Evolutionary conservation across 2,113 vertebrate genomes (phyloP), one percentile per base, ranked within the genome.

Genomic region (Phasianus colchicus): DNA sequence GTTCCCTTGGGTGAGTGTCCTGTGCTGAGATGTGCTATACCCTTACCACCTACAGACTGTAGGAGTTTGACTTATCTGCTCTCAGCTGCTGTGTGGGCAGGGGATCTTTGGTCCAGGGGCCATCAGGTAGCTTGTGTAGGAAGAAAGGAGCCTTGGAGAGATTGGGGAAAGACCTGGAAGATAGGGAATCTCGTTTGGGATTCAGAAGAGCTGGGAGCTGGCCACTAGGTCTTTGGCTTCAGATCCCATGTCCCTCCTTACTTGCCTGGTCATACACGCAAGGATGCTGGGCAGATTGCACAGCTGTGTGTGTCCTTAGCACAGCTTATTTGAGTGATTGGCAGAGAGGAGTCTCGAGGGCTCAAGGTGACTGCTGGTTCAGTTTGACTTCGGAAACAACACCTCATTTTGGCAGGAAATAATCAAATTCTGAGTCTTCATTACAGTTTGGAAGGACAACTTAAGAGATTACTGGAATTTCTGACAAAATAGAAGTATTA

Each of bases 1-100:
- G 20, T 38, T 80, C 60, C 73, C 64, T 48, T 38, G 17, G 50
- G 36, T 0, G 10, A 69, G 34, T 57, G 55, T 5, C 24, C 17
- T 55, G 8, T 60, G 32, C 57, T 73, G 34, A 52, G 29, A 13
- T 54, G 40, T 74, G 10, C 21, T 63, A 20, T 14, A 14, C 8
- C 40, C n/a, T 77, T 61, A 52, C 8, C 1, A 1, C 76, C n/a
- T 48, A 10, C 1, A 1, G 18, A 36, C 10, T 1, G 0, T 86
- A 40, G 40, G 15, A 57, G 29, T 76, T 79, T 0, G 5, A 15
- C 24, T 50, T 17, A 8, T 4, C 34, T 16, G 16, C 1, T 3
- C 29, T 78, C 63, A 61, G 38, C 9, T 1, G 3, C 45, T 74
- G 36, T 2, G 2, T 63, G 60, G 18, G n/a, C 60, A 90, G 47